These are phyloP conservation scores for Rhorus exstirpatorius DNA, from an alignment of 2,888 invertebrate species.

Conservation along the genomic window DNA sequence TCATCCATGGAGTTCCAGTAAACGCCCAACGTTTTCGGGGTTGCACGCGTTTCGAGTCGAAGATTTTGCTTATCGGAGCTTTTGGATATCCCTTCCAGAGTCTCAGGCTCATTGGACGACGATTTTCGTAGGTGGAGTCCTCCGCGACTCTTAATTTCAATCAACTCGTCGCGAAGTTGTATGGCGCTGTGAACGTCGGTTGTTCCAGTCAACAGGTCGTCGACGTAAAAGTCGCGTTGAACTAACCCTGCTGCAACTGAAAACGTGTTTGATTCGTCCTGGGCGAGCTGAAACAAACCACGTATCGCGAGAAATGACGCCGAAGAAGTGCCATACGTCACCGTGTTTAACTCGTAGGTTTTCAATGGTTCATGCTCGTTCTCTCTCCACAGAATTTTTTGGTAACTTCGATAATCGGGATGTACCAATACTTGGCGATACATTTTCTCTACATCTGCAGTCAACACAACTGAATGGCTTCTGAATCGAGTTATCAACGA, in stretches of 20 bases:
- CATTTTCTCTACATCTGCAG: constrained; percentile 77
- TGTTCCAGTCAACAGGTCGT: constrained; percentile 74
- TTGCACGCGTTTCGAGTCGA: background rate
- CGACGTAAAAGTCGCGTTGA: constrained; percentile 74
- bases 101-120: constrained; percentile 45
- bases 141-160: background rate
- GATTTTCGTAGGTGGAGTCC: constrained; percentile 60
- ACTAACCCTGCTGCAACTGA: constrained; percentile 66
- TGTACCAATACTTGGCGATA: constrained; percentile 65
- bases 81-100: too few relatives aligned
- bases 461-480: constrained; percentile 41
- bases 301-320: constrained; percentile 61
- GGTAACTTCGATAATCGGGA: constrained; percentile 55
- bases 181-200: constrained; percentile 19
- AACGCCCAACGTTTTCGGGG: constrained; percentile 55
- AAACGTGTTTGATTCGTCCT: constrained; percentile 47
- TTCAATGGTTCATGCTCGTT: constrained; percentile 17
- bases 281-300: constrained; percentile 54
- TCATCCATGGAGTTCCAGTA: constrained; percentile 49
- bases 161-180: constrained; percentile 38
- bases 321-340: background rate
- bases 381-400: constrained; percentile 75
- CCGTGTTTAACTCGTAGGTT: constrained; percentile 40
- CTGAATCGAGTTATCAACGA: constrained; percentile 37
- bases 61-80: background rate